Evolutionary conservation across 1,140 invertebrate species (phyloP), one percentile per base, ranked within the genome.

Genomic region (Thaumatotibia leucotreta): DNA sequence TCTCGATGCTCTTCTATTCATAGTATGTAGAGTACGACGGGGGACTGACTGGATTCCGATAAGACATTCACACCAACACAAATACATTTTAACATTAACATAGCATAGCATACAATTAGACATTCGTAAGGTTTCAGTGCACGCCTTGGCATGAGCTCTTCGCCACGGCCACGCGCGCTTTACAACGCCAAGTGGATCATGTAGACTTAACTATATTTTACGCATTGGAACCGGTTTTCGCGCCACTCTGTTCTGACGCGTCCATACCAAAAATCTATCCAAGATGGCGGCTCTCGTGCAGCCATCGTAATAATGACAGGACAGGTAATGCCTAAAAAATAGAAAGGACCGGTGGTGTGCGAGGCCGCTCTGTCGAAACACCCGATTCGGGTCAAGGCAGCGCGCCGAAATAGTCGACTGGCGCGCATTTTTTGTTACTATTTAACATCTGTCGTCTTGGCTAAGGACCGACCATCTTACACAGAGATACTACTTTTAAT

Each of bases 251-350:
- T 49, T 27, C 62, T 62, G 58, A 67, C 54, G 71, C 75, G 64
- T 73, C 75, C 69, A 68, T 71, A 78, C 79, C 76, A 72, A 45
- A 82, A 83, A 86, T 84, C 76, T 82, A 83, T 78, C 73, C 72
- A 83, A 87, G 78, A 87, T 86, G 84, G 80, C 83, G 83, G 80
- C 76, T 72, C 75, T 80, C 74, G 75, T 81, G 82, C 72, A 76
- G 80, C 78, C 85, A 83, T 87, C 82, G 85, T 89, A 89, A 88
- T 89, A 88, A 89, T 87, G 32, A 63, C 33, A 86, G 83, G 85
- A 88, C 85, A 89, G 84, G 88, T 90, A 90, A 90, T 90, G 80
- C 86, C 86, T 88, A 90, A 90, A 90, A 90, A 90, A 90, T 90
- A 90, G 88, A 90, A 90, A 90, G 88, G 88, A 86, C 88, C 86